Conservation (phyloP, 2,888 invertebrate species). For the Endotricha flammealis region DNA sequence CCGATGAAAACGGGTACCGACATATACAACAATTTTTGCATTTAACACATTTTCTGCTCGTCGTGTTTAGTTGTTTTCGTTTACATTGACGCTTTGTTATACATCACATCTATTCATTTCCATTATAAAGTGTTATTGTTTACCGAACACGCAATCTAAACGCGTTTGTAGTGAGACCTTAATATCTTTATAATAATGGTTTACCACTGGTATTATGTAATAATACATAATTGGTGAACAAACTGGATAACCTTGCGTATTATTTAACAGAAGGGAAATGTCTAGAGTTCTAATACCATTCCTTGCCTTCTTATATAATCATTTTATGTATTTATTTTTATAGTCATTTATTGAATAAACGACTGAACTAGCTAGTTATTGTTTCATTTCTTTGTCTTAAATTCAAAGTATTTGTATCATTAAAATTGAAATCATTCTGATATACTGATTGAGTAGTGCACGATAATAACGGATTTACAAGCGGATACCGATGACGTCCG, state of each 20-base stretch:
- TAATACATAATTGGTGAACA: conserved; percentile 41
- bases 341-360: conserved; percentile 5
- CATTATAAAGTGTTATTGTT: conserved; percentile 7
- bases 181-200: conserved; percentile 26
- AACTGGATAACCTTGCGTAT: conserved; percentile 43
- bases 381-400: neutral
- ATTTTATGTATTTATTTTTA: conserved; percentile 18
- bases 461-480: too few relatives aligned
- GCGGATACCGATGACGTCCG: too few relatives aligned
- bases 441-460: too few relatives aligned
- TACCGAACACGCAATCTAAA: neutral
- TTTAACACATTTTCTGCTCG: conserved; percentile 36
- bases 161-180: conserved; percentile 9
- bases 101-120: neutral
- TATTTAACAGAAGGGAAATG: conserved; percentile 36
- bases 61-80: neutral
- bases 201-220: conserved; percentile 37
- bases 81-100: conserved; percentile 2
- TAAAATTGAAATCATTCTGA: neutral
- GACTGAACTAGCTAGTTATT: neutral
- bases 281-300: conserved; percentile 30
- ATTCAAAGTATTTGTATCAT: neutral
- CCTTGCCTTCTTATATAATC: conserved; percentile 28
- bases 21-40: conserved; percentile 32
- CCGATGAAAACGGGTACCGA: conserved; percentile 31